Percentiles rank a stretch among this genome's conserved stretches.
These are phyloP conservation scores for Bubo blakistoni DNA, from an alignment of 2,113 vertebrate species.

Conservation along the genomic window DNA sequence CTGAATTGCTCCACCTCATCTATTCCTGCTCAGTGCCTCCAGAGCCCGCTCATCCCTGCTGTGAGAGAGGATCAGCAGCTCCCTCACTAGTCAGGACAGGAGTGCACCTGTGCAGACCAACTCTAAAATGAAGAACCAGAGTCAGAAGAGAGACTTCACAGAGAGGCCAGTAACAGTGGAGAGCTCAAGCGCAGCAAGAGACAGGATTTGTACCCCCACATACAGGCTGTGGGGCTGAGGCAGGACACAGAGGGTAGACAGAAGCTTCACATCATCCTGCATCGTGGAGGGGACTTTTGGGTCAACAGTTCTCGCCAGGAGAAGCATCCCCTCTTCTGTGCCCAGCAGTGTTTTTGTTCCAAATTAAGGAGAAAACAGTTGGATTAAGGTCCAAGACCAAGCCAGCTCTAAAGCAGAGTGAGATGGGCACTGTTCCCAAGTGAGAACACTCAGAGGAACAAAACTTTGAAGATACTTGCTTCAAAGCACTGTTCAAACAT, in stretches of 20 bases:
- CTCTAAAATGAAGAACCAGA: neutral
- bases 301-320: constrained; percentile 85
- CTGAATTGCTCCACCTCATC: constrained; percentile 85
- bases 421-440: neutral
- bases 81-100: neutral
- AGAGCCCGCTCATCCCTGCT: constrained; percentile 84
- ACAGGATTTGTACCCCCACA: constrained; percentile 70
- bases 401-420: neutral
- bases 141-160: neutral
- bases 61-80: neutral
- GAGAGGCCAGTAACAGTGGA: neutral
- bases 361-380: constrained; percentile 63
- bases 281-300: constrained; percentile 85
- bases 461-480: neutral
- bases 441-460: neutral
- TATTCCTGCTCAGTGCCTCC: constrained; percentile 84
- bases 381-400: neutral
- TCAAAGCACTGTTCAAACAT: neutral
- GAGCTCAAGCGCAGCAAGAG: neutral
- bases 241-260: constrained; percentile 82
- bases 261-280: constrained; percentile 85
- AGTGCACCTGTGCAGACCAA: neutral
- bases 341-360: constrained; percentile 88
- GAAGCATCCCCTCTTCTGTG: constrained; percentile 81
- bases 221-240: neutral